phyloP scores from a whole-genome alignment of 2,888 invertebrate genomes.

The Microctonus brassicae region DNA sequence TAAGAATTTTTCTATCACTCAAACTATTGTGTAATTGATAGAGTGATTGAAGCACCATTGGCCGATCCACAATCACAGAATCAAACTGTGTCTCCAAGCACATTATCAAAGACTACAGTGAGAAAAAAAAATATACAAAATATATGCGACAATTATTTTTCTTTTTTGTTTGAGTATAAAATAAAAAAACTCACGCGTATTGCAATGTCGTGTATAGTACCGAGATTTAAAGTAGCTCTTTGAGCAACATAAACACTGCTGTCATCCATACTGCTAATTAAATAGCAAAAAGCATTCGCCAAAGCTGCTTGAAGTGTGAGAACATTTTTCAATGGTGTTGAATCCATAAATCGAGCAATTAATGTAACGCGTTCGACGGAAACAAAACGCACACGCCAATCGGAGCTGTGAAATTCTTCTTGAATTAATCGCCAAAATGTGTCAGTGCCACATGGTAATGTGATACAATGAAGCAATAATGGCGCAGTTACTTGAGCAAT shows the following conservation, averaged over 20 bases:
- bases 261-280: constrained; percentile 97
- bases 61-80: constrained; percentile 94
- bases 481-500: constrained; percentile 94
- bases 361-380: constrained; percentile 92
- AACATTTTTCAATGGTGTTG: constrained; percentile 87
- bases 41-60: constrained; percentile 95
- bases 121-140: constrained; percentile 41
- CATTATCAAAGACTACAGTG: constrained; percentile 82
- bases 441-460: constrained; percentile 93
- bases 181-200: constrained; percentile 76
- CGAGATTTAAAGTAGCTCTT: constrained; percentile 90
- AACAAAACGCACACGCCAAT: constrained; percentile 91
- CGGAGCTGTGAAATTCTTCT: constrained; percentile 90
- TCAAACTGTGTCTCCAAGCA: constrained; percentile 99
- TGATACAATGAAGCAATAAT: constrained; percentile 93
- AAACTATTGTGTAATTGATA: constrained; percentile 95
- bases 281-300: constrained; percentile 96
- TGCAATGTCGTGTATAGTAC: constrained; percentile 92
- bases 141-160: too few species aligned
- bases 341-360: constrained; percentile 93
- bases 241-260: constrained; percentile 95
- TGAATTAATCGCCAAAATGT: constrained; percentile 97
- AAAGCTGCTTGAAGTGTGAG: constrained; percentile 90
- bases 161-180: background rate
- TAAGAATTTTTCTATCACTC: constrained; percentile 88